phyloP scores from a whole-genome alignment of 2,888 invertebrate species.

The Hyles lineata region DNA sequence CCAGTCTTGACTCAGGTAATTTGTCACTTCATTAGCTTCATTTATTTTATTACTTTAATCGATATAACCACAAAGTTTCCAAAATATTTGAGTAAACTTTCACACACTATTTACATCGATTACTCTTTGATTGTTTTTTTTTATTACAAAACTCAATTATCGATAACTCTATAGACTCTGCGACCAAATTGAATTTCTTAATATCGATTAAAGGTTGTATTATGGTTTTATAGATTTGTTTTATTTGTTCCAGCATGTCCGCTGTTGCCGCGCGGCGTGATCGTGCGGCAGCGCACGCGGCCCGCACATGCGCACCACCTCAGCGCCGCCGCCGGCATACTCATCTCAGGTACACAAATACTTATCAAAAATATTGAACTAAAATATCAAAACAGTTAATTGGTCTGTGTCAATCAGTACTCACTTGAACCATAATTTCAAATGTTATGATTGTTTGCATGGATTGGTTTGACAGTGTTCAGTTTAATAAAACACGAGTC shows the following conservation, averaged over 20 bases:
- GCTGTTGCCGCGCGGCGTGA: slow-evolving; percentile 61
- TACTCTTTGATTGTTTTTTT: neutral
- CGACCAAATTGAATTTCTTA: too few relatives aligned
- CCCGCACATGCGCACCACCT: slow-evolving; percentile 63
- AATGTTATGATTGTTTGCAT: too few relatives aligned
- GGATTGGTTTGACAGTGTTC: too few relatives aligned
- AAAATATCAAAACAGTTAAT: neutral
- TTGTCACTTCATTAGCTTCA: slow-evolving; percentile 3
- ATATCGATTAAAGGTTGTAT: neutral
- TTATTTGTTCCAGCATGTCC: neutral
- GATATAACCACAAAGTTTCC: too few relatives aligned
- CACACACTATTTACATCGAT: neutral
- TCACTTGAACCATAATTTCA: too few relatives aligned
- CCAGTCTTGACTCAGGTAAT: slow-evolving; percentile 77
- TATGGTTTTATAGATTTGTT: neutral
- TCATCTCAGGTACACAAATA: slow-evolving; percentile 74
- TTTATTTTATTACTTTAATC: slow-evolving; percentile 24
- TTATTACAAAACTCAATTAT: neutral
- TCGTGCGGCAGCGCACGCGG: slow-evolving; percentile 61
- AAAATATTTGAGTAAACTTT: too few relatives aligned
- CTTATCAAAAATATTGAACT: neutral
- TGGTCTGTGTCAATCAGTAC: too few relatives aligned
- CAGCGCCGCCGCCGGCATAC: slow-evolving; percentile 79
- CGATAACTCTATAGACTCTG: too few relatives aligned
- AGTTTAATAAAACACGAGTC: too few relatives aligned